Base-by-base conservation (phyloP, 2,888 invertebrate species). In the Harpalus rufipes region DNA sequence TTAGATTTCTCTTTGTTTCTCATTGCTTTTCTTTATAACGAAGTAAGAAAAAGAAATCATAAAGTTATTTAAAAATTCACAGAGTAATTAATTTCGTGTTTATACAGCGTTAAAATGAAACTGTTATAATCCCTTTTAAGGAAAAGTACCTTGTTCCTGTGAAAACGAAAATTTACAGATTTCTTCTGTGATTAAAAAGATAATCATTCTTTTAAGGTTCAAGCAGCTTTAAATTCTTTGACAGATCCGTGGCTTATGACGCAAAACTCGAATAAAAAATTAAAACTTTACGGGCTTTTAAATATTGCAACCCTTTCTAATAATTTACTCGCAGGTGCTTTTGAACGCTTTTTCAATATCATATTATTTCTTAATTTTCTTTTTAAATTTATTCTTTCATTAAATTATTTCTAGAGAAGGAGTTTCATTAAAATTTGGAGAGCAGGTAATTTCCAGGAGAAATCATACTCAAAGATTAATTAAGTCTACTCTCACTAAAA, bases 51-150 rank as follows among this genome's bases (percentile, higher is more conserved):
- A 51, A 65, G 21, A 79, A 84, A 78, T 78, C 32, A 56, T 84
- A 65, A 84, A 84, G 78, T 84, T 84, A 84, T 84, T 84, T 78
- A 78, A 78, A 78, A 76, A 65, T 65, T 79, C 84, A 79, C 63
- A 63, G 63, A 21, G 84, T 79, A 84, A 84, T 84, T 84, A 84
- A 84, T 78, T 78, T 78, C 65, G 79, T 76, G 84, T 84, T 84
- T 84, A 84, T 78, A 78, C 84, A 84, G 78, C 65, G 79, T 65
- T 51, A 78, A 78, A 84, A 65, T 82, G 72, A 82, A 72, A 82
- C 51, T 76, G 82, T 74, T 83, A 39, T 74, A 83, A 83, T 83
- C 74, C 56, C 32, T 21, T 56, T 41, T 39, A 21, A 72, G 68
- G 21, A n/a, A 58, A 59, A 61, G 78, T 78, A 78, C 58, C 41